A percentile compares a stretch with the other conserved stretches of the same genome.
phyloP scores from a whole-genome alignment of 2,113 vertebrate species.

The Vulpes lagopus region DNA sequence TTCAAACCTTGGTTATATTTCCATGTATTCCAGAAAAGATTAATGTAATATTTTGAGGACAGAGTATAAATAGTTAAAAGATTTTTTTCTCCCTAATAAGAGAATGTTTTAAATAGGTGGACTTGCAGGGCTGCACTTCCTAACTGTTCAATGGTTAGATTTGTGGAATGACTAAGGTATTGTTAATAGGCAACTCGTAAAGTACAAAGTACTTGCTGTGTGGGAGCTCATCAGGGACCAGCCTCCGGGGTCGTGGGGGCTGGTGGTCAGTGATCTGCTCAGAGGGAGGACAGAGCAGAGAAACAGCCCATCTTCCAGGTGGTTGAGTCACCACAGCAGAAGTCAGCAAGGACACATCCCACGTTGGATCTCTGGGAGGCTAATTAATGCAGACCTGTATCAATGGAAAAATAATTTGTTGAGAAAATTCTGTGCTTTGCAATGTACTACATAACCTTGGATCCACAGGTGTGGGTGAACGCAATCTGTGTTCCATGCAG shows the following conservation, averaged over 20 bases:
- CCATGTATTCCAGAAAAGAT: neutral
- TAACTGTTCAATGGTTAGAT: neutral
- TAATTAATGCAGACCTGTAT: neutral
- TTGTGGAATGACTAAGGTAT: fast-evolving
- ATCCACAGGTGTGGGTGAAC: neutral
- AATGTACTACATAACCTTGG: fast-evolving
- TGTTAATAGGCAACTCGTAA: no score
- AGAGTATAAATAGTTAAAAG: neutral
- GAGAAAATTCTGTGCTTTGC: neutral
- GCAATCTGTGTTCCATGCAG: fast-evolving
- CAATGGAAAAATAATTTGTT: neutral
- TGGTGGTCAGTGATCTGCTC: neutral
- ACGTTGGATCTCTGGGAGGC: no score
- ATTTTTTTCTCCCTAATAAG: neutral
- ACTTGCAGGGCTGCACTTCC: neutral
- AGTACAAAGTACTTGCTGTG: no score
- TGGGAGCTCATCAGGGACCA: fast-evolving
- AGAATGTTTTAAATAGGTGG: neutral
- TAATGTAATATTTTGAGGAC: neutral
- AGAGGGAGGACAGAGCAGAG: fast-evolving
- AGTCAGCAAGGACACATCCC: fast-evolving
- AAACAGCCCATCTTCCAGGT: no score
- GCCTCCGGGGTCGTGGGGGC: neutral
- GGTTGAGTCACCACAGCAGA: no score
- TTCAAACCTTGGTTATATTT: neutral